phyloP scores from a whole-genome alignment of 1,140 invertebrate genomes.

The Pygmarrhopalites habei region DNA sequence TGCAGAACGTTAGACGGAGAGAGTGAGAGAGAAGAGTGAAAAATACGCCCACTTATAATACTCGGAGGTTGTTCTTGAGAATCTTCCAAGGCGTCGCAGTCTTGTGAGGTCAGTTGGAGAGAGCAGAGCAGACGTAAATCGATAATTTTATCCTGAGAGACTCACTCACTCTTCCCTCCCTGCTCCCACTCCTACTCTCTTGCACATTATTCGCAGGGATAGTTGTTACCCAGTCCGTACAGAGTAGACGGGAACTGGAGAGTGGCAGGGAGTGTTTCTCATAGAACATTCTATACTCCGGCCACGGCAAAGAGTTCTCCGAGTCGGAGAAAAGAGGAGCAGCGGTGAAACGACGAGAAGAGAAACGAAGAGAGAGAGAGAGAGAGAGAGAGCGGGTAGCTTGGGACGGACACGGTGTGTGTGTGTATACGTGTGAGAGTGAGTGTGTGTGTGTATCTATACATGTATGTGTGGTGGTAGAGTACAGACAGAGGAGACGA shows the following conservation, averaged over 20 bases:
- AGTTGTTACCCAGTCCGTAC: too few relatives aligned
- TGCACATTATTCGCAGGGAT: too few relatives aligned
- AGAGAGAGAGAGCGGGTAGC: background rate
- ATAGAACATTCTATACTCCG: too few relatives aligned
- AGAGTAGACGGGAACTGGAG: too few relatives aligned
- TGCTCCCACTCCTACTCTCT: too few relatives aligned
- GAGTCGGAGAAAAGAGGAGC: background rate
- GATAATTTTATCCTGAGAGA: constrained; percentile 12
- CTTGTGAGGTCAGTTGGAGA: constrained; percentile 17
- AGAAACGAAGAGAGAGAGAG: constrained; percentile 4
- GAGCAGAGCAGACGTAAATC: constrained; percentile 17
- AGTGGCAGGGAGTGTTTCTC: too few relatives aligned
- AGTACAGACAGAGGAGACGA: too few relatives aligned
- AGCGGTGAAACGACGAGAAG: background rate
- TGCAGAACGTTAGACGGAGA: background rate
- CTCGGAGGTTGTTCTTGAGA: background rate
- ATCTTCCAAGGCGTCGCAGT: constrained; percentile 9
- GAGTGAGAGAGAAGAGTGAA: background rate
- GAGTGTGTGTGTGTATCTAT: background rate
- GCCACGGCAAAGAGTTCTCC: background rate
- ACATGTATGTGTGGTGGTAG: constrained; percentile 1
- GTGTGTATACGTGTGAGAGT: constrained; percentile 3
- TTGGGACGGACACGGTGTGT: background rate
- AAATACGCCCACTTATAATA: constrained; percentile 6
- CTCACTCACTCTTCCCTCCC: too few relatives aligned